Base-by-base conservation (phyloP, 2,888 invertebrate species). In the Pyrrhia umbra region DNA sequence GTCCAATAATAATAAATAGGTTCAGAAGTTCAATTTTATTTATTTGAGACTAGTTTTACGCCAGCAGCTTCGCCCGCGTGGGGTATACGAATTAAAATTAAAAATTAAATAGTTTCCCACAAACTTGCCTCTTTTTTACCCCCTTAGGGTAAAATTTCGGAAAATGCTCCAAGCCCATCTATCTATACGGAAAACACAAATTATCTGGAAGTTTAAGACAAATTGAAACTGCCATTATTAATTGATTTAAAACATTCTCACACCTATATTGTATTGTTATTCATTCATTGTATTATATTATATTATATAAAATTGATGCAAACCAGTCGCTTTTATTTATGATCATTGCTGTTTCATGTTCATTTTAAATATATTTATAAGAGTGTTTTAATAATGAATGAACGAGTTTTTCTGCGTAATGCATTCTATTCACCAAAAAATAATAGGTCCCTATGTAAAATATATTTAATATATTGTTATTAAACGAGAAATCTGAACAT, bases 1-100 rank as follows among this genome's bases (percentile, higher is more conserved):
- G 39, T 13, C 34, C 34, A 47, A 50, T 51, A 46, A 23, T 27
- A 58, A 40, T 10, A 9, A 43, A 42, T 40, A 6, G 1, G 13
- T 42, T 5, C 10, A 27, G 1, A 52, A 34, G 34, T n/a, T 9
- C 10, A 27, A 27, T n/a, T 34, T 30, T 34, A 9, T 34, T 34
- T 34, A 8, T 34, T 34, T 34, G 13, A 4, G n/a, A 34, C n/a
- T 4, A 4, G n/a, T 34, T 34, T n/a, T n/a, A n/a, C n/a, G n/a
- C n/a, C n/a, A n/a, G n/a, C n/a, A n/a, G n/a, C n/a, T n/a, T n/a
- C n/a, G n/a, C n/a, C n/a, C n/a, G n/a, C n/a, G n/a, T n/a, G n/a
- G n/a, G n/a, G n/a, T n/a, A n/a, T n/a, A n/a, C n/a, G n/a, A n/a
- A n/a, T n/a, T n/a, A n/a, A n/a, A n/a, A n/a, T n/a, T n/a, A n/a